These are phyloP conservation scores for Ceyx melanurus DNA, from an alignment of 2,113 vertebrate genomes.

Conservation along the genomic window DNA sequence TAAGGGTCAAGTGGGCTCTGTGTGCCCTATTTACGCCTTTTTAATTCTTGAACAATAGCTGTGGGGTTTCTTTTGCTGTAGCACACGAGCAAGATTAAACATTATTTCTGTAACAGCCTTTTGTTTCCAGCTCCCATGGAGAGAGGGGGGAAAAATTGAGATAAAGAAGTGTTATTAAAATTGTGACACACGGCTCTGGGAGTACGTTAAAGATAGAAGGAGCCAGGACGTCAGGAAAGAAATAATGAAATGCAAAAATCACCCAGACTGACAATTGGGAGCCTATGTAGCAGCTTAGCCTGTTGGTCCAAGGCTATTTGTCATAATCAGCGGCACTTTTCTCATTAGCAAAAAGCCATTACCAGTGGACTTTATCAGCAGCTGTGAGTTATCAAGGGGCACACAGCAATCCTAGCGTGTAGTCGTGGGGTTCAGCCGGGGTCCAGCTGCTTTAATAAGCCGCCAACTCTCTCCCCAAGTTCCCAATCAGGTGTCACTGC, in stretches of 20 bases:
- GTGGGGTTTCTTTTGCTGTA: constrained; percentile 26
- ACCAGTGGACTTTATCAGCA: constrained; percentile 90
- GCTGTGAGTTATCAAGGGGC: constrained; percentile 85
- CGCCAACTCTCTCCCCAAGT: constrained; percentile 78
- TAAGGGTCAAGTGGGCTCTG: background rate
- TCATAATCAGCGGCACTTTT: constrained; percentile 95
- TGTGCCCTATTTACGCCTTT: constrained; percentile 58
- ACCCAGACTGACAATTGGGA: constrained; percentile 86
- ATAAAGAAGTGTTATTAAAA: constrained; percentile 85
- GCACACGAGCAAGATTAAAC: constrained; percentile 62
- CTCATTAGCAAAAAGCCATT: constrained; percentile 98
- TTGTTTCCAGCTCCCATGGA: constrained; percentile 72
- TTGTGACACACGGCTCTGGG: constrained; percentile 75
- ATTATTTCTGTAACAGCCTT: constrained; percentile 71
- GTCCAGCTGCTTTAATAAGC: constrained; percentile 80
- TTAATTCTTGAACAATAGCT: constrained; percentile 69
- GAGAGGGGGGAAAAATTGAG: constrained; percentile 77
- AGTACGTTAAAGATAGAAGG: constrained; percentile 74
- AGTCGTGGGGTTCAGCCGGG: constrained; percentile 74
- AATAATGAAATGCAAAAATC: constrained; percentile 93
- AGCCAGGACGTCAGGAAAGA: constrained; percentile 82
- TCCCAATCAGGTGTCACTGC: constrained; percentile 76
- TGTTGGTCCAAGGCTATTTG: constrained; percentile 91
- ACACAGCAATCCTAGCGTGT: constrained; percentile 81
- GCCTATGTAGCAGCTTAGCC: constrained; percentile 96